Conservation (phyloP, 2,797 vertebrate genomes). For the Sebastolobus alascanus region DNA sequence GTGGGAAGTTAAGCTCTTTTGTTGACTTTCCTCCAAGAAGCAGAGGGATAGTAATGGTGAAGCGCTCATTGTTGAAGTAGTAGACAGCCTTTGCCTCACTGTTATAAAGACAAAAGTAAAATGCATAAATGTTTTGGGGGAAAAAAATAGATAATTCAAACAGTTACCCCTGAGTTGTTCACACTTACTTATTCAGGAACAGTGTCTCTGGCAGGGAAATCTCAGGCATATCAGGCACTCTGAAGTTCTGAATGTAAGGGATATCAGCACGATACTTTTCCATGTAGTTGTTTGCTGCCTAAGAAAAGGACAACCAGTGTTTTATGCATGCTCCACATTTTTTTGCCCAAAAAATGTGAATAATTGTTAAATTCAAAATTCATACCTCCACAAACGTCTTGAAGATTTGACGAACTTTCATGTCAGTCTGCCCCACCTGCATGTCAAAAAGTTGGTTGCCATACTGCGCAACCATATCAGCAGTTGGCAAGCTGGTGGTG, state of each 20-base stretch:
- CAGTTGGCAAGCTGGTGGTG: conserved; percentile 70
- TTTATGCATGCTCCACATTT: conserved; percentile 6
- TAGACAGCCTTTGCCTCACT: conserved; percentile 90
- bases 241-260: conserved; percentile 86
- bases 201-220: conserved; percentile 90
- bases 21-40: conserved; percentile 92
- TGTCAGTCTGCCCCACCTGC: conserved; percentile 87
- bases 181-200: conserved; percentile 90
- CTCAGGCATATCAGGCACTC: conserved; percentile 86
- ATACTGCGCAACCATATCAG: conserved; percentile 71
- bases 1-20: conserved; percentile 84
- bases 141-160: not conserved
- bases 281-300: conserved; percentile 90
- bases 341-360: not conserved
- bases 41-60: conserved; percentile 86
- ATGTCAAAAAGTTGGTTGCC: conserved; percentile 84
- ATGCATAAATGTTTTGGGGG: not conserved
- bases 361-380: not conserved
- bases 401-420: conserved; percentile 89
- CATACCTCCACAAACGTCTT: conserved; percentile 88
- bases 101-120: conserved; percentile 51
- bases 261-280: conserved; percentile 82
- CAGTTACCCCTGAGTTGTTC: not conserved
- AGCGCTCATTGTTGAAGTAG: conserved; percentile 85
- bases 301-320: conserved; percentile 38